phyloP scores from a whole-genome alignment of 1,140 invertebrate genomes.

The Venturia canescens region DNA sequence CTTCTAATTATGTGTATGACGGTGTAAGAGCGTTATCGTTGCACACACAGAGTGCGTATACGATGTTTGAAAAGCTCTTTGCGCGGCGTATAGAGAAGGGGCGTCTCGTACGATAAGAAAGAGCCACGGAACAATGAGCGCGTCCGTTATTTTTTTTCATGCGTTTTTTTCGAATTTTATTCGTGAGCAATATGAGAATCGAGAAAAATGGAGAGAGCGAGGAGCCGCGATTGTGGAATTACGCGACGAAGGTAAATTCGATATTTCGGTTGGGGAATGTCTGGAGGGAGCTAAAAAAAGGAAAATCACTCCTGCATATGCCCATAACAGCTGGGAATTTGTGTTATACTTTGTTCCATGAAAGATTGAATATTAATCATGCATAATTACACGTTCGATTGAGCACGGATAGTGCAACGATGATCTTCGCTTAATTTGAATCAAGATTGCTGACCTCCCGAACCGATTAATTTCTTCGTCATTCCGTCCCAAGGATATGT shows the following conservation, averaged over 20 bases:
- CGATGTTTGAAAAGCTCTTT: constrained; percentile 61
- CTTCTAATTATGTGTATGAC: constrained; percentile 74
- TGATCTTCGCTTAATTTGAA: constrained; percentile 42
- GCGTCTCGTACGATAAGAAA: constrained; percentile 16
- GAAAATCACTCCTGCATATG: background rate
- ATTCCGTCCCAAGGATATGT: background rate
- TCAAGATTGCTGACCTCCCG: constrained; percentile 35
- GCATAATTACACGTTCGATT: constrained; percentile 40
- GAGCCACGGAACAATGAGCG: background rate
- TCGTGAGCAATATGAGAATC: background rate
- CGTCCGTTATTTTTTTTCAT: constrained; percentile 28
- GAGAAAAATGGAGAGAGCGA: constrained; percentile 1
- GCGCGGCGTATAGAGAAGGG: background rate
- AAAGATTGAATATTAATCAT: constrained; percentile 40
- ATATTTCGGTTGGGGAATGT: background rate
- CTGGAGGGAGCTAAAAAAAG: background rate
- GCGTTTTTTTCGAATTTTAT: constrained; percentile 1
- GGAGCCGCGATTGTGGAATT: background rate
- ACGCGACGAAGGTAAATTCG: constrained; percentile 15
- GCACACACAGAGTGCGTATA: constrained; percentile 57
- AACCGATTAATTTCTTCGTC: constrained; percentile 43
- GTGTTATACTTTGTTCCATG: constrained; percentile 35
- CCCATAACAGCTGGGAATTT: constrained; percentile 31
- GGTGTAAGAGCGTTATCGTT: constrained; percentile 67
- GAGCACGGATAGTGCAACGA: constrained; percentile 18